phyloP scores from a whole-genome alignment of 2,888 invertebrate genomes.

The Dyspetes luteomarginatus region DNA sequence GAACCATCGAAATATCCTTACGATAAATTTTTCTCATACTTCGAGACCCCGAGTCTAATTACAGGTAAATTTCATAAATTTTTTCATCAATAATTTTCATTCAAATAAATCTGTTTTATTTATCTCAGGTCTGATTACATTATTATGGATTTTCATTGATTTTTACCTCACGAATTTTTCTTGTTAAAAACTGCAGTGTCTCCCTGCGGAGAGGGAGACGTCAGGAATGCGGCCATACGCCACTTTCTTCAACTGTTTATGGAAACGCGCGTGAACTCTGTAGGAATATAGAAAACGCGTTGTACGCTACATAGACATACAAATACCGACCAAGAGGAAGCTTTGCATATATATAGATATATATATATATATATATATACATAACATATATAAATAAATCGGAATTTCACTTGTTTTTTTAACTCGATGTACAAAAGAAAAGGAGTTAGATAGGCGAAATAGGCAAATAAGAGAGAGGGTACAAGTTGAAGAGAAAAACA shows the following conservation, averaged over 20 bases:
- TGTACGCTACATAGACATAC: neutral
- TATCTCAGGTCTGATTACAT: no score
- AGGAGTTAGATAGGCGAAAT: conserved; percentile 8
- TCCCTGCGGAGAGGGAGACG: neutral
- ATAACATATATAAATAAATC: conserved; percentile 3
- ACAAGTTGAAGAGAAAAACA: conserved; percentile 53
- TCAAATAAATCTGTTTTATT: no score
- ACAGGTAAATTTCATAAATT: no score
- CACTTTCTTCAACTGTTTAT: conserved; percentile 80
- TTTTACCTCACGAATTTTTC: neutral
- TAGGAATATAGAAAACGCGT: conserved; percentile 75
- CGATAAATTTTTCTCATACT: neutral
- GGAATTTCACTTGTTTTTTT: conserved; percentile 35
- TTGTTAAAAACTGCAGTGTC: conserved; percentile 11
- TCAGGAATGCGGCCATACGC: conserved; percentile 71
- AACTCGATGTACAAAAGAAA: conserved; percentile 26
- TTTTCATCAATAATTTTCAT: no score
- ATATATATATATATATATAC: no score
- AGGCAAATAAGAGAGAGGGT: conserved; percentile 43
- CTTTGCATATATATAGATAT: neutral
- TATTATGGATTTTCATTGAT: no score
- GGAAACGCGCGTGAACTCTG: conserved; percentile 78
- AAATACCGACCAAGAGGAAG: neutral
- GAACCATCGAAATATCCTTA: neutral
- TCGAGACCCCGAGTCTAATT: no score